Evolutionary conservation across 1,140 invertebrate genomes (phyloP).

Genomic region (Drosophila ironensis): DNA sequence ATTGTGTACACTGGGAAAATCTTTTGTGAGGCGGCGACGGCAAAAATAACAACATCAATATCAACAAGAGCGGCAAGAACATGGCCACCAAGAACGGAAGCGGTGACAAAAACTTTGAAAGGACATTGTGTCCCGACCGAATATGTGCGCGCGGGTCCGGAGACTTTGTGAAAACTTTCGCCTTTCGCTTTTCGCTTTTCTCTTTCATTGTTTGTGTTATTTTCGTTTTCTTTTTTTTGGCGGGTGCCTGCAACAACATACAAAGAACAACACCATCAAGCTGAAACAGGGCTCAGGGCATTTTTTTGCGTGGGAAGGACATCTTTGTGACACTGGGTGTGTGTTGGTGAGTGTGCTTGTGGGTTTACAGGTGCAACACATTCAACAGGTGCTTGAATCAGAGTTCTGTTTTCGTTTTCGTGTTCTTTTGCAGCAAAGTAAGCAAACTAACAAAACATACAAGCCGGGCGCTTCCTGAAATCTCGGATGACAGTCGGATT

Average conservation of each 20-base stretch:
- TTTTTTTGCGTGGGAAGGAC: conserved; percentile 10
- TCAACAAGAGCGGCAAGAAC: conserved; percentile 7
- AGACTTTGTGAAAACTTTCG: conserved; percentile 44
- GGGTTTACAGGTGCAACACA: conserved; percentile 63
- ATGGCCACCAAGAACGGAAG: conserved; percentile 21
- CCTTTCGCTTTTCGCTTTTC: conserved; percentile 18
- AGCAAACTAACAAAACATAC: conserved; percentile 27
- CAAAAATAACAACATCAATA: conserved; percentile 25
- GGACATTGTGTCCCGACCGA: conserved; percentile 40
- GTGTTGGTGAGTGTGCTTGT: conserved; percentile 13
- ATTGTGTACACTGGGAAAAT: conserved; percentile 42
- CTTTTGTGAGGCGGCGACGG: conserved; percentile 37
- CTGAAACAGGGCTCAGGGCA: conserved; percentile 20
- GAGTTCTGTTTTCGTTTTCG: conserved; percentile 42
- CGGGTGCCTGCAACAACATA: conserved; percentile 15
- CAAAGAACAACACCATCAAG: conserved; percentile 62
- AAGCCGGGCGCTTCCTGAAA: neutral
- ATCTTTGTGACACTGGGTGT: conserved; percentile 13
- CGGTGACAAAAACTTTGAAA: conserved; percentile 54
- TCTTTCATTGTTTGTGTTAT: too few relatives aligned
- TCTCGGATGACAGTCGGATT: too few relatives aligned
- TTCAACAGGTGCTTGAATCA: conserved; percentile 71
- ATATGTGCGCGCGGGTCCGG: conserved; percentile 3
- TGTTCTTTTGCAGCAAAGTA: conserved; percentile 29
- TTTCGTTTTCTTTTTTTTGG: conserved; percentile 16